Evolutionary conservation across 2,113 vertebrate genomes (phyloP).

Genomic region (Origma solitaria): DNA sequence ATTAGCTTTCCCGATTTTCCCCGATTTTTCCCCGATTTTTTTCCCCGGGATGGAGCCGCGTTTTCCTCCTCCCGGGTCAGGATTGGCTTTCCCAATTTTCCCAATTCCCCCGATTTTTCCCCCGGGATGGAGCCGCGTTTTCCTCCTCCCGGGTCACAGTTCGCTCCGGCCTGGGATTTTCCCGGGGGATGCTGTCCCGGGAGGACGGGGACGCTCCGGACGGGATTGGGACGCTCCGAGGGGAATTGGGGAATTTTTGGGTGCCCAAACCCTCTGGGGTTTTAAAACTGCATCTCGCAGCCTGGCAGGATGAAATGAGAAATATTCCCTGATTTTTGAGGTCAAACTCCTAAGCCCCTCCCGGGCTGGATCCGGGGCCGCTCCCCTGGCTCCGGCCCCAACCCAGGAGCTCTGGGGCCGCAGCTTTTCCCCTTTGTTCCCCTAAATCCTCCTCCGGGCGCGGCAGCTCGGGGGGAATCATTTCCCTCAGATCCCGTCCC

Average conservation of each 20-base stretch:
- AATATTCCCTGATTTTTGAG: neutral
- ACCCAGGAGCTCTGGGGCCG: neutral
- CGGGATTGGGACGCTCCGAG: neutral
- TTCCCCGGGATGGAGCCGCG: too few relatives aligned
- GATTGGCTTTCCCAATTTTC: too few relatives aligned
- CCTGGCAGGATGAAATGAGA: fast-evolving
- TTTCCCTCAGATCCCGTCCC: neutral
- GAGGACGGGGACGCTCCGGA: neutral
- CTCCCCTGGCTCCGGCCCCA: neutral
- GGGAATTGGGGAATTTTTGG: neutral
- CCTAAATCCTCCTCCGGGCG: neutral
- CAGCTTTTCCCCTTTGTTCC: neutral
- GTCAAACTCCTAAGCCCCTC: neutral
- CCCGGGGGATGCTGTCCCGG: neutral
- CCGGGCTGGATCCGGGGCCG: fast-evolving
- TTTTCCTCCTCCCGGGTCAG: too few relatives aligned
- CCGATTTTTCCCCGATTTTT: too few relatives aligned
- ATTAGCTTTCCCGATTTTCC: too few relatives aligned
- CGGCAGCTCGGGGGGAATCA: neutral
- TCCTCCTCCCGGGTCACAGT: too few relatives aligned
- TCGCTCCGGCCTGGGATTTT: too few relatives aligned
- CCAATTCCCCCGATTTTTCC: too few relatives aligned
- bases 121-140: too few relatives aligned
- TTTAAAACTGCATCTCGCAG: neutral
- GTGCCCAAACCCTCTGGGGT: fast-evolving